A percentile compares a stretch with the other conserved stretches of the same genome.
These are phyloP conservation scores for Strix uralensis DNA, from an alignment of 2,113 vertebrate genomes.

Conservation along the genomic window DNA sequence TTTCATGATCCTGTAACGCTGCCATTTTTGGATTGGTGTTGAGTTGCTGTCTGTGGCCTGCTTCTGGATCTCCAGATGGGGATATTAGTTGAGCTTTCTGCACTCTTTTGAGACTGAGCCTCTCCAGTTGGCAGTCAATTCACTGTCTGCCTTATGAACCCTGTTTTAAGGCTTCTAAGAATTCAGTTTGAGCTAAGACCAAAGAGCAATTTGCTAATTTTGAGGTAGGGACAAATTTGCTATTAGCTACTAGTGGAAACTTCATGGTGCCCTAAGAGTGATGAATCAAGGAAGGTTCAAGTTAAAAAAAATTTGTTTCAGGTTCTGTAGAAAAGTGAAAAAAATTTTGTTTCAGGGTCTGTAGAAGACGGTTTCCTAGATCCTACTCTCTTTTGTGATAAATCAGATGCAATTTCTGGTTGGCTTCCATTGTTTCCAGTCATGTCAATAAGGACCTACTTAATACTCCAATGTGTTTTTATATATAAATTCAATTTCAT, in stretches of 20 bases:
- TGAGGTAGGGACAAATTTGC: background rate
- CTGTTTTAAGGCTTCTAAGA: background rate
- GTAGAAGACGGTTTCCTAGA: background rate
- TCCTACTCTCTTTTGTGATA: background rate
- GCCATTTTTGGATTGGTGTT: background rate
- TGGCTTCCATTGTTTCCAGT: background rate
- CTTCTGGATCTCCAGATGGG: background rate
- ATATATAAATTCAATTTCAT: conserved; percentile 51
- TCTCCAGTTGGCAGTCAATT: background rate
- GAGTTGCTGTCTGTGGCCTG: background rate
- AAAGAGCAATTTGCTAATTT: background rate
- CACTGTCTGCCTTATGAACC: background rate
- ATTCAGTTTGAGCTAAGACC: background rate
- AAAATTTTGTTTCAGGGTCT: background rate
- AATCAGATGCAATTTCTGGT: background rate
- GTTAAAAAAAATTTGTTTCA: background rate
- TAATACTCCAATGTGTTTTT: conserved; percentile 40
- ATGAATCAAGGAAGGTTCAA: background rate
- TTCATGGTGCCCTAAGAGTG: background rate
- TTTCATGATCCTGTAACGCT: background rate
- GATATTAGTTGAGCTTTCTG: background rate
- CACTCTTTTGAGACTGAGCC: background rate
- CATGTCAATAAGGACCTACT: background rate
- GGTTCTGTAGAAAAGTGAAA: background rate
- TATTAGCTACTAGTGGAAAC: background rate